Percentiles rank a stretch among this genome's conserved stretches.
phyloP scores from a whole-genome alignment of 2,888 invertebrate species.

The Trichopoda pennipes region DNA sequence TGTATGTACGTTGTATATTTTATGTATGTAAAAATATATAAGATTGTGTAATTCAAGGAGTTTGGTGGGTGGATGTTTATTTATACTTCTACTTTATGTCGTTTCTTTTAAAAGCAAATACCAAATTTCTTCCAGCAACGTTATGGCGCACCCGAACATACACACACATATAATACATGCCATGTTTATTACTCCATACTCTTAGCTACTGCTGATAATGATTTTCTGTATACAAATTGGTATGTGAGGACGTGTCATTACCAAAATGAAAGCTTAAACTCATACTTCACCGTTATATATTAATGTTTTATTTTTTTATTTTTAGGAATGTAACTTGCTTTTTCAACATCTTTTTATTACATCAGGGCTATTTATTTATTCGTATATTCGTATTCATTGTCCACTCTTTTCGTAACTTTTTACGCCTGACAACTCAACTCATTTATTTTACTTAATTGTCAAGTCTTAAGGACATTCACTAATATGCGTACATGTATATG shows the following conservation, averaged over 20 bases:
- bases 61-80: constrained; percentile 21
- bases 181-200: constrained; percentile 5
- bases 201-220: not conserved
- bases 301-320: constrained; percentile 50
- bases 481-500: not conserved
- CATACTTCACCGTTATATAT: constrained; percentile 53
- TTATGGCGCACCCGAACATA: constrained; percentile 1
- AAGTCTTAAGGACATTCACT: constrained; percentile 69
- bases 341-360: constrained; percentile 49
- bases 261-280: constrained; percentile 36
- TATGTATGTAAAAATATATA: not conserved
- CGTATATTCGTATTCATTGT: constrained; percentile 11
- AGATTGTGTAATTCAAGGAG: not conserved
- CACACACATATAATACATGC: constrained; percentile 9
- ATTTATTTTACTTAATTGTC: constrained; percentile 79
- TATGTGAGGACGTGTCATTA: not conserved
- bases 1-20: not conserved
- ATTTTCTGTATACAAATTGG: constrained; percentile 11
- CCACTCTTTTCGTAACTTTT: constrained; percentile 37
- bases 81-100: constrained; percentile 48
- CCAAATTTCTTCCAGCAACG: constrained; percentile 14
- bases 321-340: constrained; percentile 44
- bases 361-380: constrained; percentile 40
- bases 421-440: constrained; percentile 71
- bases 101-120: constrained; percentile 20